phyloP scores from a whole-genome alignment of 2,797 vertebrate species.

The Sarcoramphus papa region DNA sequence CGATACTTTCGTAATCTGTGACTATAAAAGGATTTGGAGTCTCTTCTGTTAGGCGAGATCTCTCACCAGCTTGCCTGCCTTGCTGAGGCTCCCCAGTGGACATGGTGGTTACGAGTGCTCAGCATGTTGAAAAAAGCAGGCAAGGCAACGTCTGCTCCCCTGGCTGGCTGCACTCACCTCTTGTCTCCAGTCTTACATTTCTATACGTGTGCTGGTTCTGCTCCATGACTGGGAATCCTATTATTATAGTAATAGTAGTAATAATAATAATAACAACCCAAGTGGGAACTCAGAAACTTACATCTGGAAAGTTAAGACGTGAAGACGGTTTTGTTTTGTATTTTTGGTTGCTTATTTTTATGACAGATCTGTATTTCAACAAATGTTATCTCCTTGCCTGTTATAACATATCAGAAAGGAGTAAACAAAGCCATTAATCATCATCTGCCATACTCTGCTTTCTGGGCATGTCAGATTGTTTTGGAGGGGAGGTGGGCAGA shows the following conservation, averaged over 20 bases:
- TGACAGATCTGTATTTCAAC: not conserved
- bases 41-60: not conserved
- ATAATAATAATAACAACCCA: slow-evolving; percentile 18
- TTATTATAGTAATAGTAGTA: slow-evolving; percentile 34
- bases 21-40: not conserved
- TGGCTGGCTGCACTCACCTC: not conserved
- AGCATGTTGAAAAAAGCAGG: not conserved
- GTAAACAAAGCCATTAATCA: not conserved
- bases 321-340: not conserved
- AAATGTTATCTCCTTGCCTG: not conserved
- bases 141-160: not conserved
- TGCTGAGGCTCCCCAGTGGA: not conserved
- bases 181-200: not conserved
- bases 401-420: not conserved
- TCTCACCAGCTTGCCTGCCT: not conserved
- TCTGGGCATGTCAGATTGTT: not conserved
- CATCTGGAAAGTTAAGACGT: slow-evolving; percentile 33
- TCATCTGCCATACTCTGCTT: not conserved
- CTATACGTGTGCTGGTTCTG: not conserved
- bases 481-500: not conserved
- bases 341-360: slow-evolving; percentile 34
- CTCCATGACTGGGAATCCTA: slow-evolving; percentile 31
- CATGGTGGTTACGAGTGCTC: not conserved
- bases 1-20: not conserved
- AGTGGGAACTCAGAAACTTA: slow-evolving; percentile 9